These are phyloP conservation scores for Gastrophryne carolinensis DNA, from an alignment of 2,797 vertebrate genomes.

Conservation along the genomic window DNA sequence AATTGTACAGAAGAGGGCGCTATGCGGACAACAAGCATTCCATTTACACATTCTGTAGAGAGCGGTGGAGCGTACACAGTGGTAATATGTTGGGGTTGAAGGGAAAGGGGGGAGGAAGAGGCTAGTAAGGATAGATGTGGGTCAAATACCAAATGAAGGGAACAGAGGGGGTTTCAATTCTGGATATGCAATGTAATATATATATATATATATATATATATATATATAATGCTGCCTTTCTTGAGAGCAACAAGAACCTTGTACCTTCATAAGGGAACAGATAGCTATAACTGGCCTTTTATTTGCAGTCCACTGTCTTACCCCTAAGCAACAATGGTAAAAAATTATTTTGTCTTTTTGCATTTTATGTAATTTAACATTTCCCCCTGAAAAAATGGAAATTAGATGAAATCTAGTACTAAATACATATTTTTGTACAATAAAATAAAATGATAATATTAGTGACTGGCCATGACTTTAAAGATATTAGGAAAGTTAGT, in stretches of 20 bases:
- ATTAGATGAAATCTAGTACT: too few relatives aligned
- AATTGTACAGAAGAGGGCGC: slow-evolving; percentile 21
- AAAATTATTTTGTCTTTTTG: too few relatives aligned
- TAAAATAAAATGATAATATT: too few relatives aligned
- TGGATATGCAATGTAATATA: slow-evolving; percentile 64
- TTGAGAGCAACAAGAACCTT: slow-evolving; percentile 70
- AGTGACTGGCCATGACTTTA: too few relatives aligned
- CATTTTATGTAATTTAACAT: too few relatives aligned
- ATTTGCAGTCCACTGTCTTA: background rate
- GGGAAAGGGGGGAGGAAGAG: slow-evolving; percentile 4
- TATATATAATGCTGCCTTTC: slow-evolving; percentile 65
- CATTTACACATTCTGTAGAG: slow-evolving; percentile 51
- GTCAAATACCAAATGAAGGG: slow-evolving; percentile 46
- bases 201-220: slow-evolving; percentile 72
- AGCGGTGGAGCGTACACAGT: slow-evolving; percentile 50
- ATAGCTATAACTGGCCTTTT: slow-evolving; percentile 22
- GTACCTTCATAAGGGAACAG: slow-evolving; percentile 60
- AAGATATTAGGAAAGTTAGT: too few relatives aligned
- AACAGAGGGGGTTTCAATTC: slow-evolving; percentile 41
- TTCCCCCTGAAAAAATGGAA: too few relatives aligned
- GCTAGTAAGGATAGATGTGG: slow-evolving; percentile 1
- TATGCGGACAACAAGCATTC: slow-evolving; percentile 53
- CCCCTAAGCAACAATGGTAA: background rate
- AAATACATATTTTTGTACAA: too few relatives aligned
- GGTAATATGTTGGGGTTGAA: slow-evolving; percentile 50